A percentile compares a stretch with the other conserved stretches of the same genome.
phyloP scores from a whole-genome alignment of 2,888 invertebrate genomes.

The Hybos culiciformis region DNA sequence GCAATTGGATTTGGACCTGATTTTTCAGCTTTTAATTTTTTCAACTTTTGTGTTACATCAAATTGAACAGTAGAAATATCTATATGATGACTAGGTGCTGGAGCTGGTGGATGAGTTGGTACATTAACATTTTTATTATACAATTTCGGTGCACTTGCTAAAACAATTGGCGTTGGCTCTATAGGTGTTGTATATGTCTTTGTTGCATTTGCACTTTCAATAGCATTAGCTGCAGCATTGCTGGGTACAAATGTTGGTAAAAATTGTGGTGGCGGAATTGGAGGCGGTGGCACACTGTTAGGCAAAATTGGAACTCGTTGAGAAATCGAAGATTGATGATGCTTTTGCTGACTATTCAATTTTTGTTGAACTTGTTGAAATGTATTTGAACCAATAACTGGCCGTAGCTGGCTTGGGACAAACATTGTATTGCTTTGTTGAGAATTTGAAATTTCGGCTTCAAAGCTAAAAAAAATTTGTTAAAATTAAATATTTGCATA shows the following conservation, averaged over 20 bases:
- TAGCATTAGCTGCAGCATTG: conserved; percentile 20
- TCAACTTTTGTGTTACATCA: conserved; percentile 44
- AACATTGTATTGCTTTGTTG: conserved; percentile 29
- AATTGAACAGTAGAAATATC: conserved; percentile 42
- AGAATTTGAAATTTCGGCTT: conserved; percentile 64
- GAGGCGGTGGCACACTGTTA: conserved; percentile 21
- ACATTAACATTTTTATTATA: conserved; percentile 40
- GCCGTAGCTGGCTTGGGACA: conserved; percentile 40
- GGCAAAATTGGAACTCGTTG: neutral
- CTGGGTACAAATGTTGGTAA: conserved; percentile 34
- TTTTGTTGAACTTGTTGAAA: conserved; percentile 58
- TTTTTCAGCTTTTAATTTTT: conserved; percentile 50
- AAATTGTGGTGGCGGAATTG: conserved; percentile 32
- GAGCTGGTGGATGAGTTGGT: conserved; percentile 25
- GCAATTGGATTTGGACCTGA: conserved; percentile 48
- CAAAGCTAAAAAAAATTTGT: conserved; percentile 59
- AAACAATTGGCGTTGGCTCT: conserved; percentile 45
- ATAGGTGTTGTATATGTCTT: conserved; percentile 33
- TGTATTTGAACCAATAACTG: conserved; percentile 59
- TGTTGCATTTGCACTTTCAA: conserved; percentile 36
- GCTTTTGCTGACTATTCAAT: conserved; percentile 42
- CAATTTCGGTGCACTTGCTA: conserved; percentile 55
- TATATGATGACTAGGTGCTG: conserved; percentile 29
- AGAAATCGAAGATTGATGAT: neutral
- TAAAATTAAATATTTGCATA: conserved; percentile 4